phyloP scores from a whole-genome alignment of 2,113 vertebrate genomes.

The Desmodus rotundus region DNA sequence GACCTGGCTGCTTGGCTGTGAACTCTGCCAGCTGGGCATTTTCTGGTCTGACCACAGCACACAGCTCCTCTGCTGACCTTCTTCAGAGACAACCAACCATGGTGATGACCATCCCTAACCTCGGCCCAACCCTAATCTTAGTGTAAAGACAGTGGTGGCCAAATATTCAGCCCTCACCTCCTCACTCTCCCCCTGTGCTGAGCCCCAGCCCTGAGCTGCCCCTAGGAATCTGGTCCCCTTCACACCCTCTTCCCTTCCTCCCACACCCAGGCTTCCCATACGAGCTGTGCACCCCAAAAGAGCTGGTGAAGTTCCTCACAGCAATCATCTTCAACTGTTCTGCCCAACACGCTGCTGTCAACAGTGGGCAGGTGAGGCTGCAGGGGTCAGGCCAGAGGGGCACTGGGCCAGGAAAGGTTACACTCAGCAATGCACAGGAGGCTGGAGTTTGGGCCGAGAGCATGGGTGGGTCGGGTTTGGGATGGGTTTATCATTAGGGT shows the following conservation, averaged over 20 bases:
- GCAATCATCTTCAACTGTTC: slow-evolving; percentile 86
- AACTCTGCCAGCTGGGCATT: neutral
- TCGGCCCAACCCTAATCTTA: neutral
- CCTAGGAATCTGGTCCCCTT: neutral
- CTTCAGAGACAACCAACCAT: neutral
- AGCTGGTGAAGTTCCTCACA: slow-evolving; percentile 84
- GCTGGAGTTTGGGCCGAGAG: neutral
- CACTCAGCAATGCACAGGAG: neutral
- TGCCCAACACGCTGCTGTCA: slow-evolving; percentile 85
- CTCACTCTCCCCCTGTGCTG: neutral
- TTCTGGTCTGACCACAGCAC: neutral
- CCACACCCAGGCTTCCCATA: slow-evolving; percentile 80
- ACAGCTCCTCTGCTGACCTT: neutral
- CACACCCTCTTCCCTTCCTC: neutral
- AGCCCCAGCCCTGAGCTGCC: neutral
- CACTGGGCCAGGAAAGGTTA: neutral
- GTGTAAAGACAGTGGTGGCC: neutral
- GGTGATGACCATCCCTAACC: neutral
- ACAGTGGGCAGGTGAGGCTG: slow-evolving; percentile 85
- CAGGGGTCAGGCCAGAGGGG: neutral
- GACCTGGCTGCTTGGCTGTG: neutral
- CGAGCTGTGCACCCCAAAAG: slow-evolving; percentile 72
- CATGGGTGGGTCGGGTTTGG: neutral
- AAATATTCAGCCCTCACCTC: neutral
- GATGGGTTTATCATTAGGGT: neutral